phyloP scores from a whole-genome alignment of 2,888 invertebrate species.

The Allolobophora icterica region DNA sequence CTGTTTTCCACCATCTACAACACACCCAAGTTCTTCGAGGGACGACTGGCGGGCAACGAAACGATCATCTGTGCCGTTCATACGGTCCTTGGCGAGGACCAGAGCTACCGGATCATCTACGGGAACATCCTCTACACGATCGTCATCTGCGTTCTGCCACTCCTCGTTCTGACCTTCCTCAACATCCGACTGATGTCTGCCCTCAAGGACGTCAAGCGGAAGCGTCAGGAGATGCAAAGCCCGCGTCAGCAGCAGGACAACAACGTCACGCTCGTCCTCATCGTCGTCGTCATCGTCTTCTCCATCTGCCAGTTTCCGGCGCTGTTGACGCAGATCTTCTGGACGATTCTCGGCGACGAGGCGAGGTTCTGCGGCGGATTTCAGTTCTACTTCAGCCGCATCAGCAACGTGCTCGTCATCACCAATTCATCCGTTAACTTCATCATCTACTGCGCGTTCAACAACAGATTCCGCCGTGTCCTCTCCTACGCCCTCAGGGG shows the following conservation, averaged over 20 bases:
- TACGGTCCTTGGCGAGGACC: slow-evolving; percentile 31
- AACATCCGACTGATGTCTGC: slow-evolving; percentile 48
- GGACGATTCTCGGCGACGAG: slow-evolving; percentile 45
- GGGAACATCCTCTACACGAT: slow-evolving; percentile 38
- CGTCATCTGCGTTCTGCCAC: slow-evolving; percentile 46
- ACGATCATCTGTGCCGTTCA: background rate
- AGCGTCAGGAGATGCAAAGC: slow-evolving; percentile 45
- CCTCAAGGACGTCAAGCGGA: slow-evolving; percentile 45
- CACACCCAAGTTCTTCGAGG: slow-evolving; percentile 46
- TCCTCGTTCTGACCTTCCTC: slow-evolving; percentile 47
- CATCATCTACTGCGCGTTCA: slow-evolving; percentile 49
- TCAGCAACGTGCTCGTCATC: slow-evolving; percentile 48
- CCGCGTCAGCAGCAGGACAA: slow-evolving; percentile 48
- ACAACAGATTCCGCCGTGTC: slow-evolving; percentile 46
- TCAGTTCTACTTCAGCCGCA: slow-evolving; percentile 50
- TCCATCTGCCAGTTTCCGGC: slow-evolving; percentile 50
- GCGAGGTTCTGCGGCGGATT: slow-evolving; percentile 48
- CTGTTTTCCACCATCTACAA: slow-evolving; percentile 46
- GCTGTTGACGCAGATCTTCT: slow-evolving; percentile 49
- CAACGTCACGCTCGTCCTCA: slow-evolving; percentile 50
- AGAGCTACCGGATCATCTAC: slow-evolving; percentile 40
- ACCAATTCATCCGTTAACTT: slow-evolving; percentile 49
- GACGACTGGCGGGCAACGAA: slow-evolving; percentile 24
- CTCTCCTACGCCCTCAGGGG: slow-evolving; percentile 2
- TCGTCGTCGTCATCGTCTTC: slow-evolving; percentile 49